phyloP scores from a whole-genome alignment of 2,113 vertebrate genomes.

The Brienomyrus brachyistius region DNA sequence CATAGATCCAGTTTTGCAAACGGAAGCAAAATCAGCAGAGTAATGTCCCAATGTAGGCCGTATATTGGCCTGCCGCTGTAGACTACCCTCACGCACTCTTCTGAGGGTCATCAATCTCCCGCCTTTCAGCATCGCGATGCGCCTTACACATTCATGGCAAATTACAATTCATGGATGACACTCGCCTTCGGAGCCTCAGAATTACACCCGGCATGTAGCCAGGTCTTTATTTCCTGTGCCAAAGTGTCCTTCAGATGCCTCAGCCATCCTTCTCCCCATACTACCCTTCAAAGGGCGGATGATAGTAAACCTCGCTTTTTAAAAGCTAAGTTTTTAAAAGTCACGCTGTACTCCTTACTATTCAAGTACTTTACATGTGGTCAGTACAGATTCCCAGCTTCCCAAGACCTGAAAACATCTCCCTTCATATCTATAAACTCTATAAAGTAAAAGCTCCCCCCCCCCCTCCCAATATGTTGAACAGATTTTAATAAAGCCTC shows the following conservation, averaged over 20 bases:
- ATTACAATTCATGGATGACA: background rate
- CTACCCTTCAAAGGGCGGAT: background rate
- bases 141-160: slow-evolving; percentile 24
- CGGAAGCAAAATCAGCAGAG: background rate
- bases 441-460: background rate
- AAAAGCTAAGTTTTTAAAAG: background rate
- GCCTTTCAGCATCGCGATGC: slow-evolving; percentile 30
- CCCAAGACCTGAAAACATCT: background rate
- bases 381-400: background rate
- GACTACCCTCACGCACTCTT: background rate
- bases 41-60: slow-evolving; percentile 4
- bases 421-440: background rate
- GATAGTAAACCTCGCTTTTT: background rate
- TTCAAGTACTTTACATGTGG: background rate
- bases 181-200: background rate
- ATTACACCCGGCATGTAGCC: slow-evolving; percentile 31
- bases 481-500: background rate
- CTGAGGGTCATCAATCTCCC: slow-evolving; percentile 39
- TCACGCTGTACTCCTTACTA: background rate
- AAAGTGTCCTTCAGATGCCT: slow-evolving; percentile 18
- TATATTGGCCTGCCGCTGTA: background rate
- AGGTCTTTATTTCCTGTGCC: slow-evolving; percentile 9
- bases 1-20: background rate
- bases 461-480: background rate
- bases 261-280: background rate